Percentiles rank a stretch among this genome's conserved stretches.
Conservation (phyloP, 2,888 invertebrate genomes). For the Lasioglossum calceatum region DNA sequence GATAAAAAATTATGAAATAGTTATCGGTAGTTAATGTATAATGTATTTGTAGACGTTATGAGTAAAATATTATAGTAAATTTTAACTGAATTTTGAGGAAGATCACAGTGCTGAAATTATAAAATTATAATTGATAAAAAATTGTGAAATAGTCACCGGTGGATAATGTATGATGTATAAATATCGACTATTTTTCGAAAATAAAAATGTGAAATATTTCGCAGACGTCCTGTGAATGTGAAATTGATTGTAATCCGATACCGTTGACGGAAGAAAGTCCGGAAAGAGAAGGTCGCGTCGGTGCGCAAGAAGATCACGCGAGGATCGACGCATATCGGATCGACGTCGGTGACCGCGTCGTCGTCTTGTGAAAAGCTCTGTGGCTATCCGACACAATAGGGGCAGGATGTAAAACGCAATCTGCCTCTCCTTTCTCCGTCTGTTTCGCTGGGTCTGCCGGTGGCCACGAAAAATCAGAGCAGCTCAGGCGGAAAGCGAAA, state of each 20-base stretch:
- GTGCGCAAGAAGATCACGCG: background rate
- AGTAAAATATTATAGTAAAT: background rate
- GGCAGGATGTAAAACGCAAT: conserved; percentile 58
- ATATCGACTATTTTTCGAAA: background rate
- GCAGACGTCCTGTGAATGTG: background rate
- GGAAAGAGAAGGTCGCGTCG: background rate
- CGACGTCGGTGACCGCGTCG: conserved; percentile 51
- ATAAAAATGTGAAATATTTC: background rate
- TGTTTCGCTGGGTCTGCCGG: conserved; percentile 47
- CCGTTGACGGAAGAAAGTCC: background rate
- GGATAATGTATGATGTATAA: too few relatives aligned
- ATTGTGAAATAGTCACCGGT: background rate
- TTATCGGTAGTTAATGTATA: too few relatives aligned
- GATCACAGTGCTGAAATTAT: too few relatives aligned
- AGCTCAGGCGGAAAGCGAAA: conserved; percentile 78
- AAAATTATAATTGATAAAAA: too few relatives aligned
- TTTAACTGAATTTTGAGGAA: too few relatives aligned
- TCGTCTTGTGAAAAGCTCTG: conserved; percentile 51
- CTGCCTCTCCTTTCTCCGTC: conserved; percentile 32
- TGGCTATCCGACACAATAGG: conserved; percentile 58
- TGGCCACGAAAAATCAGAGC: conserved; percentile 75
- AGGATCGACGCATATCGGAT: conserved; percentile 64
- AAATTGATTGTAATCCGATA: background rate
- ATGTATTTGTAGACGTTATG: background rate
- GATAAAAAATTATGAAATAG: background rate